Evolutionary conservation across 2,888 invertebrate species (phyloP).

Genomic region (Dusona sp.): DNA sequence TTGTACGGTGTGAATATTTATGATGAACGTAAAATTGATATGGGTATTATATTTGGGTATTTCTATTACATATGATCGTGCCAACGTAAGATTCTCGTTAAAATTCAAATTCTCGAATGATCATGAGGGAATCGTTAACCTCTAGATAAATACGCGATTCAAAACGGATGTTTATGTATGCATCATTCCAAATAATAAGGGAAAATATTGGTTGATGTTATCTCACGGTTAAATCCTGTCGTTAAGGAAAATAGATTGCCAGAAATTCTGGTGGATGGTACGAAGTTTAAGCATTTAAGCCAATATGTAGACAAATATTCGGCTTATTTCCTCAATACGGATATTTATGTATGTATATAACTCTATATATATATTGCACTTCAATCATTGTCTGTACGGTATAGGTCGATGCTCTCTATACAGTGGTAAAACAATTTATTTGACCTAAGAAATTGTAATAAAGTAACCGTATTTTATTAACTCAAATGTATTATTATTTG

Average conservation of each 20-base stretch:
- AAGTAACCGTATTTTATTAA: no score
- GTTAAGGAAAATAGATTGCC: conserved; percentile 2
- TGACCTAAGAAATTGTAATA: no score
- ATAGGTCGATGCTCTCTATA: background rate
- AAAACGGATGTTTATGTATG: conserved; percentile 15
- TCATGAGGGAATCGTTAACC: conserved; percentile 78
- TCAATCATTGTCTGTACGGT: background rate
- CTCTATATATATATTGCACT: background rate
- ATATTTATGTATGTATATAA: no score
- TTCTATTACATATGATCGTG: conserved; percentile 10
- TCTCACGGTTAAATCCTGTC: conserved; percentile 31
- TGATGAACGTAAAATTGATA: background rate
- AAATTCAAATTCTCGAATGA: conserved; percentile 82
- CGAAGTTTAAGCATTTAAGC: background rate
- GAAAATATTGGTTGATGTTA: conserved; percentile 36
- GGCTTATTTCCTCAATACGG: background rate
- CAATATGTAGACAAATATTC: background rate
- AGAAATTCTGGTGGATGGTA: background rate
- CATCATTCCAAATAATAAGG: conserved; percentile 43
- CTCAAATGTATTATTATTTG: no score
- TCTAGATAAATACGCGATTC: conserved; percentile 76
- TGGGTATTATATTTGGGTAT: conserved; percentile 8
- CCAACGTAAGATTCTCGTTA: conserved; percentile 76
- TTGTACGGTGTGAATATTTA: background rate
- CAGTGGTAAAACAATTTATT: no score